Evolutionary conservation across 2,113 vertebrate genomes (phyloP), one percentile per base, ranked within the genome.

Genomic region (Tetrao urogallus): DNA sequence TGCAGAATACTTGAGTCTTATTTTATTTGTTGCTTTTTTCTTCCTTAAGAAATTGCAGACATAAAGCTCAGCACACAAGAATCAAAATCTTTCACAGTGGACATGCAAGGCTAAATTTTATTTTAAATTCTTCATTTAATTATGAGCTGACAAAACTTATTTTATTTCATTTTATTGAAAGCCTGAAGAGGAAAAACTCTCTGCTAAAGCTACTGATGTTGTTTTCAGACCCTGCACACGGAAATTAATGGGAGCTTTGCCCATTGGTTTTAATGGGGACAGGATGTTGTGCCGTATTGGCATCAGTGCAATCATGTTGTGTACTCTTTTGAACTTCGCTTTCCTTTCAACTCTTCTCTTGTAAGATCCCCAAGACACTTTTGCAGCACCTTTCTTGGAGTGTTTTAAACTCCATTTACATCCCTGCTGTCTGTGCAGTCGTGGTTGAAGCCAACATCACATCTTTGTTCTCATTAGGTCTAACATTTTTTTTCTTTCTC

Each of bases 191-290:
- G 43, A 67, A 47, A n/a, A 85, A 56, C 36, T 75, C 4, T 3
- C 63, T 91, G 57, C 66, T 81, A 50, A 86, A 87, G 36, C 56
- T 5, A 1, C 42, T 88, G 43, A 38, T 88, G 32, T 82, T 94
- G 81, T 84, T 93, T 91, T 84, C 85, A 94, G 72, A 22, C 50
- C 27, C 38, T 57, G 75, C 43, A 67, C 56, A 80, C 22, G 94
- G 94, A 95, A 97, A 96, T 91, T 92, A 93, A 71, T 65, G 89
- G 96, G 95, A 96, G 56, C 91, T 86, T 94, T 94, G 96, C 96
- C 96, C 95, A 96, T 89, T 82, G 79, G 73, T 93, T 76, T 79
- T 36, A 84, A 79, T 19, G 47, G 40, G 72, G 81, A 92, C 95
- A 95, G 91, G 90, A 97, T 94, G 89, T 96, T 88, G 82, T 92